Conservation (phyloP, 2,113 vertebrate species). For the Junco hyemalis region DNA sequence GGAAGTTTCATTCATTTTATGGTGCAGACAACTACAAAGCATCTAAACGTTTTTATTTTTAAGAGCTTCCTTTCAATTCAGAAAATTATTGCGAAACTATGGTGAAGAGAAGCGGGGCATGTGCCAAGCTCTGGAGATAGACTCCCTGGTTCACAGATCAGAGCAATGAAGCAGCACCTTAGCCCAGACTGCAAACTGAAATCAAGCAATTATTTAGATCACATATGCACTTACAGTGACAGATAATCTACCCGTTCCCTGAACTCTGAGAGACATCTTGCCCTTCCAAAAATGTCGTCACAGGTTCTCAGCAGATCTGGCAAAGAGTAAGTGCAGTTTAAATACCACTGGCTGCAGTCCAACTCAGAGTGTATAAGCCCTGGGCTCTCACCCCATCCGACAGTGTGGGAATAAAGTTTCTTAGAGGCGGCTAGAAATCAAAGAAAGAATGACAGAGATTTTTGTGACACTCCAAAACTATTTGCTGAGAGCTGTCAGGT, state of each 20-base stretch:
- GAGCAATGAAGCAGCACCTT: not conserved
- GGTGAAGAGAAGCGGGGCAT: not conserved
- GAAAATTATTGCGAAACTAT: not conserved
- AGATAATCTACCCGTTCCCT: slow-evolving; percentile 20
- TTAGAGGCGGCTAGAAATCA: slow-evolving; percentile 5
- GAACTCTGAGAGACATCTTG: slow-evolving; percentile 48
- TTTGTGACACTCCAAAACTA: not conserved
- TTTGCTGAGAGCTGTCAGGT: slow-evolving; percentile 22
- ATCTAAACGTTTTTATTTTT: not conserved
- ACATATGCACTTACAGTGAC: slow-evolving; percentile 5
- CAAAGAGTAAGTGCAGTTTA: not conserved
- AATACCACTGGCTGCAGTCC: slow-evolving; percentile 26
- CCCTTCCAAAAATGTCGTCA: slow-evolving; percentile 58
- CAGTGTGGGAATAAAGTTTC: slow-evolving; percentile 50
- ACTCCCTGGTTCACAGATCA: not conserved
- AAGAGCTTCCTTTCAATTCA: not conserved
- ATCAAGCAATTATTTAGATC: slow-evolving; percentile 29
- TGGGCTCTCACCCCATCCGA: not conserved
- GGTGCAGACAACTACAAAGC: slow-evolving; percentile 6
- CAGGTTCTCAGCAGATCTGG: slow-evolving; percentile 32
- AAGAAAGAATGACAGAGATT: slow-evolving; percentile 40
- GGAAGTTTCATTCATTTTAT: slow-evolving; percentile 1
- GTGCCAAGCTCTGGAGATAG: not conserved
- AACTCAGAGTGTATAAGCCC: not conserved
- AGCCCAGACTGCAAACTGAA: not conserved